These are phyloP conservation scores for Drosophila truncata DNA, from an alignment of 1,140 invertebrate genomes.

Conservation along the genomic window DNA sequence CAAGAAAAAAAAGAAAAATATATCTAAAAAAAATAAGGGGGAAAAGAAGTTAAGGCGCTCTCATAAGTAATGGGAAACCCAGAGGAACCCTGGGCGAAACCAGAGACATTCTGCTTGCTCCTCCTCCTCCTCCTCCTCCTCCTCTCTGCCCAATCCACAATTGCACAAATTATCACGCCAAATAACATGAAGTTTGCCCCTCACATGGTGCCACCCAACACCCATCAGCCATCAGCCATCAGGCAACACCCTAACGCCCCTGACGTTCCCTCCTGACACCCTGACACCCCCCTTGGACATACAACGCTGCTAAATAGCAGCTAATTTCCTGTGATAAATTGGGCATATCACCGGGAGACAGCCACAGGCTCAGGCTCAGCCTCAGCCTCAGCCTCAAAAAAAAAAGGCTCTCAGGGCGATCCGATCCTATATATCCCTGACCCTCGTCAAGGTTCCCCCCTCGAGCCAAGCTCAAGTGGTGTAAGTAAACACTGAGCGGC, in stretches of 20 bases:
- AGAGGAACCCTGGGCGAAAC: slow-evolving; percentile 4
- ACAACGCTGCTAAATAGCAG: slow-evolving; percentile 83
- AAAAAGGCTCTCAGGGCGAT: slow-evolving; percentile 59
- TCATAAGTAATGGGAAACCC: slow-evolving; percentile 32
- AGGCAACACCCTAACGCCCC: slow-evolving; percentile 8
- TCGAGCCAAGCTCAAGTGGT: slow-evolving; percentile 76
- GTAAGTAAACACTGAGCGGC: slow-evolving; percentile 72
- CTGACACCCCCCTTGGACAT: slow-evolving; percentile 50
- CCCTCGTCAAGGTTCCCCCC: slow-evolving; percentile 66
- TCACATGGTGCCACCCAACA: slow-evolving; percentile 32
- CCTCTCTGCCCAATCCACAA: slow-evolving; percentile 63
- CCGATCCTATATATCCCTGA: slow-evolving; percentile 36
- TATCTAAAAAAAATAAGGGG: neutral
- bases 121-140: neutral
- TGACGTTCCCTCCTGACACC: slow-evolving; percentile 16
- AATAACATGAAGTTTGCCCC: slow-evolving; percentile 75
- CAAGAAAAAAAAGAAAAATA: neutral
- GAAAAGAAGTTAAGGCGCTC: slow-evolving; percentile 4
- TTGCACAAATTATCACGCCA: slow-evolving; percentile 84
- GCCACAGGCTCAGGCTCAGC: slow-evolving; percentile 11
- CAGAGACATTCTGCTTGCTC: slow-evolving; percentile 8
- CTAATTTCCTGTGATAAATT: slow-evolving; percentile 84
- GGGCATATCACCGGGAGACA: slow-evolving; percentile 70
- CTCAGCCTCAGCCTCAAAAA: slow-evolving; percentile 3
- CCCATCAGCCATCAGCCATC: neutral